Conservation (phyloP, 64 coral and sea anemone genomes). For the Porites australiensis region DNA sequence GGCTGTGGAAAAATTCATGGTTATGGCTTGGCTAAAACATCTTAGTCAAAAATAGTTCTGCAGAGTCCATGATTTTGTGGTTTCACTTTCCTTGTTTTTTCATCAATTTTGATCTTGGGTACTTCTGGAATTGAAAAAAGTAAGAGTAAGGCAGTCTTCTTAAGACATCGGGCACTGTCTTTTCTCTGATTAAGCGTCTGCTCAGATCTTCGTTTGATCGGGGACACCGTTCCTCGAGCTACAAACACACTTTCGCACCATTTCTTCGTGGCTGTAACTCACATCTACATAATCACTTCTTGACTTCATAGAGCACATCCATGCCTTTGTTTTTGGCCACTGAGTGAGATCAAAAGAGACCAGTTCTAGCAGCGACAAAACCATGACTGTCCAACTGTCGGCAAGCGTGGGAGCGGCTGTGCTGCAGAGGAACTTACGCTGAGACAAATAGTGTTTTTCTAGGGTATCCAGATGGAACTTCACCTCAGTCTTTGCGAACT, state of each 20-base stretch:
- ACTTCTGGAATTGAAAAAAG: no score
- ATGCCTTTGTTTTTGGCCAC: constrained; percentile 72
- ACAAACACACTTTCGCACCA: constrained; percentile 63
- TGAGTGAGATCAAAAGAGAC: constrained; percentile 70
- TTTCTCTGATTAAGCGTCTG: no score
- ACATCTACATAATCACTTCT: constrained; percentile 88
- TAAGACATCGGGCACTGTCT: no score
- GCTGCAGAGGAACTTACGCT: constrained; percentile 58
- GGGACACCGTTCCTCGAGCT: constrained; percentile 15
- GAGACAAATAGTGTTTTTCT: constrained; percentile 74
- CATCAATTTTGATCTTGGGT: no score
- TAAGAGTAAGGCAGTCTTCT: no score
- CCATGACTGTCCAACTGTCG: constrained; percentile 74
- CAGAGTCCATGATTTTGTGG: no score
- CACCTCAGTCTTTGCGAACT: constrained; percentile 79
- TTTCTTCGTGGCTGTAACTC: constrained; percentile 73
- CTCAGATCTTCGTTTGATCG: not conserved
- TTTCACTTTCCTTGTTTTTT: no score
- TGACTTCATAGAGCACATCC: constrained; percentile 73
- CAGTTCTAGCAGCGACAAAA: constrained; percentile 78
- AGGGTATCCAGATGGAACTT: constrained; percentile 68
- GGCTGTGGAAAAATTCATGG: no score
- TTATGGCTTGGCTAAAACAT: no score
- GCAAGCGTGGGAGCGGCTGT: constrained; percentile 54
- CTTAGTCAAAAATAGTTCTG: no score